Conservation (phyloP, 2,888 invertebrate genomes). For the Harpalus rubripes region DNA sequence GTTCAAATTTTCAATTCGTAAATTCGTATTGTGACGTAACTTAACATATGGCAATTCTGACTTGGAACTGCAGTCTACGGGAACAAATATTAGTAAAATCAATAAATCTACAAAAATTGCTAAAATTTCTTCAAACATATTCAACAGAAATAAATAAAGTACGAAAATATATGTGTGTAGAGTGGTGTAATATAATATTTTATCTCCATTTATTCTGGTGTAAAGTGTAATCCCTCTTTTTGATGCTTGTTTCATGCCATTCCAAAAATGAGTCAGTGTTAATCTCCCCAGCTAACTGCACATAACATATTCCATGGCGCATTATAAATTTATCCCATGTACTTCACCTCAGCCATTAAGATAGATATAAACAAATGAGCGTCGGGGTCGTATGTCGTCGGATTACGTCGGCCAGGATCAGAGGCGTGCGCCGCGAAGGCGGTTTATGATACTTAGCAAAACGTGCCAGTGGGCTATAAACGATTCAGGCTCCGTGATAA, state of each 20-base stretch:
- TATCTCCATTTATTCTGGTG: neutral
- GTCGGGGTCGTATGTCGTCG: slow-evolving; percentile 37
- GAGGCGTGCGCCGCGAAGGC: slow-evolving; percentile 36
- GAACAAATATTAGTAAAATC: no score
- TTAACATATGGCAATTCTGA: no score
- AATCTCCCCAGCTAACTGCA: neutral
- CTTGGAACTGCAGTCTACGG: no score
- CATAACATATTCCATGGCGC: slow-evolving; percentile 8
- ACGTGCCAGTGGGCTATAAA: slow-evolving; percentile 66
- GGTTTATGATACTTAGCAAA: slow-evolving; percentile 59
- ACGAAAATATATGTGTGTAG: no score
- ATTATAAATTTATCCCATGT: slow-evolving; percentile 34
- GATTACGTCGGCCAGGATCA: slow-evolving; percentile 20
- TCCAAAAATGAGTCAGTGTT: neutral
- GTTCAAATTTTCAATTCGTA: no score
- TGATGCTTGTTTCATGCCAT: neutral
- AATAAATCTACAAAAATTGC: no score
- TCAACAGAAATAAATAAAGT: no score
- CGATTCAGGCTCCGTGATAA: slow-evolving; percentile 61
- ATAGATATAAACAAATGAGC: slow-evolving; percentile 44
- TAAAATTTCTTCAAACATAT: no score
- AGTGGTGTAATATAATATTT: no score
- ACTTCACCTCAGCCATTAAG: slow-evolving; percentile 25
- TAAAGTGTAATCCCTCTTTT: neutral
- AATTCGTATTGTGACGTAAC: no score